Conservation (phyloP, 2,888 invertebrate genomes). For the Ophonus ardosiacus region DNA sequence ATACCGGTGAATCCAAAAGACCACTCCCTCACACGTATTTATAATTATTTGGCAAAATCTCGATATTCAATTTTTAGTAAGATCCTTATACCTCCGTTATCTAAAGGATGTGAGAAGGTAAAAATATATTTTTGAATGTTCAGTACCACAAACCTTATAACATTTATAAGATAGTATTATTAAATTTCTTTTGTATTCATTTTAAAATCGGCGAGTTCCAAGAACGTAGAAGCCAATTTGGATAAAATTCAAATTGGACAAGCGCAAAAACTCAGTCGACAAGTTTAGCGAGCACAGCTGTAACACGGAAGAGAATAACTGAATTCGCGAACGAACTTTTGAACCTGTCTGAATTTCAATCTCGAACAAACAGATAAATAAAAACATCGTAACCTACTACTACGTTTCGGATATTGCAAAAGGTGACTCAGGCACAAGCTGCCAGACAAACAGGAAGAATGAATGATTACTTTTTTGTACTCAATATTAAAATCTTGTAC, state of each 20-base stretch:
- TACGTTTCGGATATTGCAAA: background rate
- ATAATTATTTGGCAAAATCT: too few relatives aligned
- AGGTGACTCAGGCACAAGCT: background rate
- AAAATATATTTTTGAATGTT: background rate
- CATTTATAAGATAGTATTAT: background rate
- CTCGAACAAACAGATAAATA: constrained; percentile 21
- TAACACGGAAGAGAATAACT: background rate
- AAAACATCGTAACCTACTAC: constrained; percentile 10
- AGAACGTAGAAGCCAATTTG: constrained; percentile 17
- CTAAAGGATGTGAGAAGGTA: background rate
- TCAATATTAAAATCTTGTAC: too few relatives aligned
- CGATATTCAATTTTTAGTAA: too few relatives aligned
- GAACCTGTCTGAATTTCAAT: constrained; percentile 35
- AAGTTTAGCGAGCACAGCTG: constrained; percentile 33
- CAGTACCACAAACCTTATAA: background rate
- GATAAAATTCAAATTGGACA: constrained; percentile 28
- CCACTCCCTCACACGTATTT: too few relatives aligned
- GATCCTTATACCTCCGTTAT: too few relatives aligned
- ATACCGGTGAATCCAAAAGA: too few relatives aligned
- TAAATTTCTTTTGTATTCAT: background rate
- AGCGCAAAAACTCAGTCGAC: constrained; percentile 12
- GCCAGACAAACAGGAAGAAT: background rate
- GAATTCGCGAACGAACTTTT: constrained; percentile 39
- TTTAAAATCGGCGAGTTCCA: background rate
- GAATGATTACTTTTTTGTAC: background rate